Percentiles rank a stretch among this genome's conserved stretches.
Evolutionary conservation across 2,888 invertebrate species (phyloP).

Genomic region (Drosophila rellima): DNA sequence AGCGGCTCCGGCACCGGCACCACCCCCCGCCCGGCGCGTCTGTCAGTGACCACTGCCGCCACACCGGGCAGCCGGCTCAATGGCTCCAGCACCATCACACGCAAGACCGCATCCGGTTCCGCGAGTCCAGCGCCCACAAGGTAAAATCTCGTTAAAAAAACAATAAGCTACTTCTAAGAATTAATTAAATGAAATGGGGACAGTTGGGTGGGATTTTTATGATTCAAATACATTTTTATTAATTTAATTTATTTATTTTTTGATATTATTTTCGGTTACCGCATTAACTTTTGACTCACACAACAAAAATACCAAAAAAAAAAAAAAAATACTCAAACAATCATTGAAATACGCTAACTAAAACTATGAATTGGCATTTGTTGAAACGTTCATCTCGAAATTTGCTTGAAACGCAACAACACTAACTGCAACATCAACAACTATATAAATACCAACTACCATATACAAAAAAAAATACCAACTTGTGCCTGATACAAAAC

Average conservation of each 20-base stretch:
- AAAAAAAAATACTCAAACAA: constrained; percentile 26
- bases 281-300: constrained; percentile 74
- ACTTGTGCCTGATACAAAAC: constrained; percentile 62
- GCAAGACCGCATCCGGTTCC: constrained; percentile 91
- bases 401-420: constrained; percentile 60
- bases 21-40: constrained; percentile 55
- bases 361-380: constrained; percentile 65
- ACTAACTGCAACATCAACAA: constrained; percentile 67
- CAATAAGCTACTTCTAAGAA: background rate
- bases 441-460: constrained; percentile 31
- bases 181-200: constrained; percentile 6
- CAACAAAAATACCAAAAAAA: constrained; percentile 31
- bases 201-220: constrained; percentile 4
- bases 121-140: constrained; percentile 92
- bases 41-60: constrained; percentile 73
- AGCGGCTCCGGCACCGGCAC: constrained; percentile 86
- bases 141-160: constrained; percentile 85
- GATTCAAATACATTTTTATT: constrained; percentile 44
- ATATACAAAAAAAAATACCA: constrained; percentile 29
- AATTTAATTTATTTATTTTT: constrained; percentile 62
- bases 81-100: constrained; percentile 87
- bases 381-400: constrained; percentile 54
- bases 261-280: constrained; percentile 71
- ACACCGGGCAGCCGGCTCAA: constrained; percentile 86
- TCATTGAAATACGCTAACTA: constrained; percentile 59